Evolutionary conservation across 37 sponge, comb jelly and placozoan genomes (phyloP).

Genomic region (Corticium candelabrum): DNA sequence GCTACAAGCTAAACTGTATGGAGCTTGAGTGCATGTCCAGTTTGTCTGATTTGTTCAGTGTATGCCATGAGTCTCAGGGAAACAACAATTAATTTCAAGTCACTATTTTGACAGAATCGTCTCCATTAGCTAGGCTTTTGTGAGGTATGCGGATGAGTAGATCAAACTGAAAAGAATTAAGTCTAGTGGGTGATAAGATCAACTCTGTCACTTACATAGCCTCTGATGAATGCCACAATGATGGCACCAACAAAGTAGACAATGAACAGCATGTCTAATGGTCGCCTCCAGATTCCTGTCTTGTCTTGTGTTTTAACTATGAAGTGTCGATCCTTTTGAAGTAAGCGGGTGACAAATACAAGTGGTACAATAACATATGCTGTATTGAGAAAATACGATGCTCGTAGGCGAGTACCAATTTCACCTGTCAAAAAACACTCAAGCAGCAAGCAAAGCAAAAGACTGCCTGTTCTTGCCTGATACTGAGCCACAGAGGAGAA

Average conservation of each 20-base stretch:
- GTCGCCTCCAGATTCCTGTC: not conserved
- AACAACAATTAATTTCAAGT: no score
- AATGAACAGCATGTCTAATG: not conserved
- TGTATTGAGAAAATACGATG: not conserved
- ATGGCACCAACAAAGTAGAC: not conserved
- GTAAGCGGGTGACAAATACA: not conserved
- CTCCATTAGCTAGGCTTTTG: no score
- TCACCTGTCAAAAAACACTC: not conserved
- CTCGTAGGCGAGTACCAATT: not conserved
- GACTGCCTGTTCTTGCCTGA: not conserved
- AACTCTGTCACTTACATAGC: no score
- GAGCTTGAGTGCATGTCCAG: no score
- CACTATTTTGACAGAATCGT: no score
- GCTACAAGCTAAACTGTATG: no score
- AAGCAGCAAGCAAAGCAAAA: not conserved
- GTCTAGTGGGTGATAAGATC: no score
- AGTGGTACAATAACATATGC: not conserved
- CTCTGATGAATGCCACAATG: not conserved
- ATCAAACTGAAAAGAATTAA: no score
- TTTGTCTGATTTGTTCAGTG: no score
- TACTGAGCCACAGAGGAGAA: not conserved
- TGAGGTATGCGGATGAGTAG: no score
- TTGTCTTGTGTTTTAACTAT: not conserved
- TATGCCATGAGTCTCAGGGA: no score
- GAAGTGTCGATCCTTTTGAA: not conserved